Evolutionary conservation across 2,888 invertebrate species (phyloP), one percentile per base, ranked within the genome.

Genomic region (Drosophila aldrichi): DNA sequence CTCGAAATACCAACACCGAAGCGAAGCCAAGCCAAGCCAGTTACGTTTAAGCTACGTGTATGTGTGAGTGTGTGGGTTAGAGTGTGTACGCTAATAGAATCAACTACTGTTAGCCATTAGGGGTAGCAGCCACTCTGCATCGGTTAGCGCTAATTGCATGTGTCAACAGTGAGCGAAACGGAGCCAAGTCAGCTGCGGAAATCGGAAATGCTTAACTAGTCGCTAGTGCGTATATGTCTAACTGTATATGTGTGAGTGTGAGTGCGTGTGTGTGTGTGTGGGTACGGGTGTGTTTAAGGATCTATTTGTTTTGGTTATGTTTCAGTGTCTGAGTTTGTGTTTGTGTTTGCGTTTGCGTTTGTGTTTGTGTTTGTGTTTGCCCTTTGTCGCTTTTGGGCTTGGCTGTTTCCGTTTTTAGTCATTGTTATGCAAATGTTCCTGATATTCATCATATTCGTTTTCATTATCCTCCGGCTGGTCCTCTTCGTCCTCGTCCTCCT

Each of bases 381-480:
- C 62, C 73, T 70, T 73, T 61, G 73, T 61, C 60, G 48, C 48
- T 49, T 59, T 62, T 51, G 55, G 38, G 59, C 60, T 38, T 59
- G 44, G 56, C 48, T 63, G 49, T 61, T 70, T 78, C 73, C 74
- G 84, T 89, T 93, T 92, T 79, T 93, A 93, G 79, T 89, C 89
- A 81, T 91, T 92, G 87, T 90, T 86, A 88, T 93, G 93, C 83
- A 92, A 90, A 91, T 93, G 92, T 78, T 93, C 93, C 83, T 92
- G 92, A 88, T 93, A 95, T 93, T 93, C 95, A 94, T 95, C 95
- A 82, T 95, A 95, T 84, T 95, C 95, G 69, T 95, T 95, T 80
- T 94, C 94, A 68, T 91, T 94, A 78, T 95, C 95, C 65, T 94
- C 95, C 74, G 95, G 94, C 87, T 95, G 94, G 71, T 95, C 95